Base-by-base conservation (phyloP, 1,140 invertebrate genomes). In the Zophobas atratus region DNA sequence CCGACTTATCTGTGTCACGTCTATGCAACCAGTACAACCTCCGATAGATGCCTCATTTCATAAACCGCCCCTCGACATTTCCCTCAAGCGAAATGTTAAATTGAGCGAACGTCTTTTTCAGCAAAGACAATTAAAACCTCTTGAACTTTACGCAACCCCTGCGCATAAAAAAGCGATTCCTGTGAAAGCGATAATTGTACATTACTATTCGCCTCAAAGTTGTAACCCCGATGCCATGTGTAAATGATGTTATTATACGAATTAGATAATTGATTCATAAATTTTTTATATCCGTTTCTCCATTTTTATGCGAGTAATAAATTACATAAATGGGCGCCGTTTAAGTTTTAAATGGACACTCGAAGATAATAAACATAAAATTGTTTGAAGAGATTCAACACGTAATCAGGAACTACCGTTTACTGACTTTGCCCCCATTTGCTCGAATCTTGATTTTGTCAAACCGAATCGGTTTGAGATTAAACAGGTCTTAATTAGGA, bases 111-210 rank as follows among this genome's bases (percentile, higher is more conserved):
- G 60, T 67, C 60, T 67, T 35, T 67, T 67, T 41, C 6, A 67
- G 60, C 60, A 43, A 60, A 6, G 38, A 67, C 60, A 67, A 67
- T 67, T 67, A 67, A 57, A 67, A 67, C 60, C 20, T 53, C 49
- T 2, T 53, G 49, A 53, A 60, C n/a, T 60, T 6, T 35, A 60
- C 38, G 33, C 38, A 60, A 39, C 56, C 56, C 34, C 6, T 8
- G n/a, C 60, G 60, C 38, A 67, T 41, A 46, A 51, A 51, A 51
- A 51, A 51, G 4, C 49, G 4, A 51, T 51, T 51, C 49, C 49
- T 51, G 4, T 46, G 43, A 2, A 51, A 51, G 20, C 20, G 20
- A 20, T 20, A 20, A 20, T 20, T 20, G 20, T 20, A 20, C 20
- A 20, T 20, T 20, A 20, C 20, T 20, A 20, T 20, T 20, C 20